Conservation (phyloP, 2,888 invertebrate species). For the Meiosimyza platycephala region DNA sequence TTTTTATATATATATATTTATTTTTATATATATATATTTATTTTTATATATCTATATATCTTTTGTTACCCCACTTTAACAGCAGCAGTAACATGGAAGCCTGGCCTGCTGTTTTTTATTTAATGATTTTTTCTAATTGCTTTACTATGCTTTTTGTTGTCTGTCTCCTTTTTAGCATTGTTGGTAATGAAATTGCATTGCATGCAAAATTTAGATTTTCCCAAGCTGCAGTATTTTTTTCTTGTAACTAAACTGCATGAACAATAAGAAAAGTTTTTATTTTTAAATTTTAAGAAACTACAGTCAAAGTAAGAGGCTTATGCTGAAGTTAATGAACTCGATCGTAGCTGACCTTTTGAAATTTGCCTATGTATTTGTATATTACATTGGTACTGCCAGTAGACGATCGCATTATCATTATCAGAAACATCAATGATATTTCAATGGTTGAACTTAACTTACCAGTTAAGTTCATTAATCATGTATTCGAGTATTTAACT, state of each 20-base stretch:
- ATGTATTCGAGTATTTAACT: too few relatives aligned
- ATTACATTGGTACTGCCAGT: constrained; percentile 33
- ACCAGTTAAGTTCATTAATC: too few relatives aligned
- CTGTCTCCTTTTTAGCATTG: constrained; percentile 11
- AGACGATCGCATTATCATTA: too few relatives aligned
- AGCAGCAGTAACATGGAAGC: too few relatives aligned
- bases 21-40: too few relatives aligned
- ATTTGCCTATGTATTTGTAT: constrained; percentile 29
- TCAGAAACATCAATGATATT: too few relatives aligned
- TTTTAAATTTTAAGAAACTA: background rate
- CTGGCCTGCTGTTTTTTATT: background rate
- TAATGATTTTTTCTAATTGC: constrained; percentile 8
- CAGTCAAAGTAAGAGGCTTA: too few relatives aligned
- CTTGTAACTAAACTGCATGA: background rate
- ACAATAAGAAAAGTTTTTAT: constrained; percentile 11
- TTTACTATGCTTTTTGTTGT: constrained; percentile 2
- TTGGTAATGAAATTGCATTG: constrained; percentile 21
- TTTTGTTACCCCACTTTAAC: too few relatives aligned
- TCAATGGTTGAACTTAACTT: too few relatives aligned
- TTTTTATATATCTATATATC: too few relatives aligned
- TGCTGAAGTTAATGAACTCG: background rate
- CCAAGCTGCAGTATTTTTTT: constrained; percentile 22
- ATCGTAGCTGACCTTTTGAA: constrained; percentile 17
- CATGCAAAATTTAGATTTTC: constrained; percentile 32
- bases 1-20: too few relatives aligned